These are phyloP conservation scores for Halictus quadricinctus DNA, from an alignment of 2,888 invertebrate genomes.

Conservation along the genomic window DNA sequence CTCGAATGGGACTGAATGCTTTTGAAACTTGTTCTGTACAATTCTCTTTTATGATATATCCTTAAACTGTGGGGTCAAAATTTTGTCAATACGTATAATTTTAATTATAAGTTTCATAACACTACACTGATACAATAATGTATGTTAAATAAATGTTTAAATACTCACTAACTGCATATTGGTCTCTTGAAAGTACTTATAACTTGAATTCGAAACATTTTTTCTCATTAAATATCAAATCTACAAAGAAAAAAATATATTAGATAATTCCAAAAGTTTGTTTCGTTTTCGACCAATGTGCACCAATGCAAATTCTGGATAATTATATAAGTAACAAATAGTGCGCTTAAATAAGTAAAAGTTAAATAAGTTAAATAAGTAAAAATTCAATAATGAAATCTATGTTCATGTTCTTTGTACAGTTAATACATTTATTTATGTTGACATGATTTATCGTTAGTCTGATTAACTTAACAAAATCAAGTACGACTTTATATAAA, in stretches of 20 bases:
- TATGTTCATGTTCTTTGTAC: not conserved
- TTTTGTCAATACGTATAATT: not conserved
- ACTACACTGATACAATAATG: not conserved
- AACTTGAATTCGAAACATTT: conserved; percentile 2
- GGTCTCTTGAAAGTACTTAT: not conserved
- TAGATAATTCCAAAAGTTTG: not conserved
- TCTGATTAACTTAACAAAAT: not conserved
- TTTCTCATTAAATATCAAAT: not conserved
- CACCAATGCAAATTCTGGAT: not conserved
- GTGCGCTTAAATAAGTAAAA: not conserved
- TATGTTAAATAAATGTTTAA: not conserved
- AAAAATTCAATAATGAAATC: not conserved
- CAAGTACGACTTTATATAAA: not conserved
- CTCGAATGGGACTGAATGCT: not conserved
- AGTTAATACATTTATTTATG: not conserved
- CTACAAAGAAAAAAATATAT: not conserved
- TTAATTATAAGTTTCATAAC: not conserved
- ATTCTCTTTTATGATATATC: not conserved
- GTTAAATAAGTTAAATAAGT: not conserved
- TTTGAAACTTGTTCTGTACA: not conserved
- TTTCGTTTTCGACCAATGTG: not conserved
- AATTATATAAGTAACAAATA: not conserved
- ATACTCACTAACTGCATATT: conserved; percentile 35
- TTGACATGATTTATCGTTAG: not conserved
- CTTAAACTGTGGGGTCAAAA: conserved; percentile 19